phyloP scores from a whole-genome alignment of 2,888 invertebrate genomes.

The Cryptophagus acutangulus region DNA sequence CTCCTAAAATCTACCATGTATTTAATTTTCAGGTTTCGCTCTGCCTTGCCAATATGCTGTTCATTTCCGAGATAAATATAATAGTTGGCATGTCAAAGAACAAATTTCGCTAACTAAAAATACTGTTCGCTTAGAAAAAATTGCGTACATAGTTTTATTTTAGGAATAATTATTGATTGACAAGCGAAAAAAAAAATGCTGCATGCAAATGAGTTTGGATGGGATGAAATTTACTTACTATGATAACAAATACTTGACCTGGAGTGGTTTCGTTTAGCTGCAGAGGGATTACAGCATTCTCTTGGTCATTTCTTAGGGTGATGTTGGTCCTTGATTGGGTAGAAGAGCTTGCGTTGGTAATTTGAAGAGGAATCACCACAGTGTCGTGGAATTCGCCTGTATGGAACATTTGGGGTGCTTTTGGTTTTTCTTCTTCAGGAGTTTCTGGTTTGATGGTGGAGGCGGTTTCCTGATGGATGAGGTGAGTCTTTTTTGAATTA shows the following conservation, averaged over 20 bases:
- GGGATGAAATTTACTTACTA: constrained; percentile 45
- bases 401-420: constrained; percentile 42
- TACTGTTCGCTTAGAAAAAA: too few species aligned
- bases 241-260: constrained; percentile 51
- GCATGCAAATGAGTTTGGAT: too few species aligned
- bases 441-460: background rate
- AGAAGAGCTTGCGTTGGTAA: background rate
- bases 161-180: too few species aligned
- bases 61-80: too few species aligned
- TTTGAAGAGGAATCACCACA: constrained; percentile 30
- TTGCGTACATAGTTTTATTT: too few species aligned
- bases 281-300: background rate
- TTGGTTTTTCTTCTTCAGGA: constrained; percentile 9
- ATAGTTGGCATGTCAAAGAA: too few species aligned
- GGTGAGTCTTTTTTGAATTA: background rate
- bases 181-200: too few species aligned
- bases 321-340: constrained; percentile 5
- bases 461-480: background rate
- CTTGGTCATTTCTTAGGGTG: constrained; percentile 8
- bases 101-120: too few species aligned
- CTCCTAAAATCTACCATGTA: too few species aligned
- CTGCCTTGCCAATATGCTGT: too few species aligned
- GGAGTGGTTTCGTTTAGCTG: constrained; percentile 36
- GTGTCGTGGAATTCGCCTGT: constrained; percentile 55
- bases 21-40: too few species aligned